These are phyloP conservation scores for Orthosia gracilis DNA, from an alignment of 2,888 invertebrate genomes.

Conservation along the genomic window DNA sequence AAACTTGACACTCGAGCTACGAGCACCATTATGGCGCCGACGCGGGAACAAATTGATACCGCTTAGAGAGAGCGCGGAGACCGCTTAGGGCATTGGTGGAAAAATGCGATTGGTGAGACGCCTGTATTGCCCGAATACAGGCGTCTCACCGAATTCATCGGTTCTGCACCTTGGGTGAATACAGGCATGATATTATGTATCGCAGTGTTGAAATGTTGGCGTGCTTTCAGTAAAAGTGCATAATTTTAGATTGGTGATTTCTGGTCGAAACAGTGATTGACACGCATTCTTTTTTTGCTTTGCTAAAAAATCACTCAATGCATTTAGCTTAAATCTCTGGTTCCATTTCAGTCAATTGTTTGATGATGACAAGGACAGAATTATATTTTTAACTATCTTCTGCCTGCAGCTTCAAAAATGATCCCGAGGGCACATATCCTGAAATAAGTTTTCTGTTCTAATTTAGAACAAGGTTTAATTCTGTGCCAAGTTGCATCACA, in stretches of 20 bases:
- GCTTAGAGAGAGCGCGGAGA: too few relatives aligned
- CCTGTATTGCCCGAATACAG: too few relatives aligned
- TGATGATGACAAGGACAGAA: background rate
- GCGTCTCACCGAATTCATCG: too few relatives aligned
- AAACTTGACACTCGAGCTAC: too few relatives aligned
- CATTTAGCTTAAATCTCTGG: too few relatives aligned
- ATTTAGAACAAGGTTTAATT: background rate
- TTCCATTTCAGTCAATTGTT: too few relatives aligned
- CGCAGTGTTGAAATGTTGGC: constrained; percentile 10
- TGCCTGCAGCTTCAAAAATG: background rate
- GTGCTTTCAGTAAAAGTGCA: constrained; percentile 39
- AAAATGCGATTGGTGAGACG: too few relatives aligned
- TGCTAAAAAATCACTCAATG: too few relatives aligned
- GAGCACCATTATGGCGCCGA: too few relatives aligned
- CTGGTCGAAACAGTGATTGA: constrained; percentile 15
- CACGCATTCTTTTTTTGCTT: constrained; percentile 1
- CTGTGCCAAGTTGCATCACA: background rate
- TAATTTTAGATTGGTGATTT: constrained; percentile 20
- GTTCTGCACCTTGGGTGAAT: background rate
- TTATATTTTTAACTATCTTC: background rate
- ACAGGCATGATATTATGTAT: background rate
- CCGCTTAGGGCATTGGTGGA: too few relatives aligned
- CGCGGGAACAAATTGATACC: too few relatives aligned
- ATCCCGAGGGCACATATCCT: background rate
- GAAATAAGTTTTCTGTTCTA: background rate